A percentile compares a stretch with the other conserved stretches of the same genome.
phyloP scores from a whole-genome alignment of 2,888 invertebrate genomes.

The Desoria tigrina region DNA sequence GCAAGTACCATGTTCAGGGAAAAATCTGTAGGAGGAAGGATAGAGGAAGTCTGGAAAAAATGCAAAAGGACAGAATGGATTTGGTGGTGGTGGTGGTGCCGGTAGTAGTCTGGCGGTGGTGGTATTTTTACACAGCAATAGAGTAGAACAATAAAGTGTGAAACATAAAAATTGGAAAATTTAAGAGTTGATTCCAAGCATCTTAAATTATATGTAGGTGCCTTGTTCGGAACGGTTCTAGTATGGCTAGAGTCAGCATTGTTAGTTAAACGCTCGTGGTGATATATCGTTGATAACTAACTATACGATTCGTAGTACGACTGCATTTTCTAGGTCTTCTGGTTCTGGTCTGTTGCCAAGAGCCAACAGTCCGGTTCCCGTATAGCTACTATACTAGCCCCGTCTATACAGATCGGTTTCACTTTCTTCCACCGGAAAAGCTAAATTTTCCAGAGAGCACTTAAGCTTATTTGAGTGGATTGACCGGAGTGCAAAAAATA shows the following conservation, averaged over 20 bases:
- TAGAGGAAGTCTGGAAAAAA: too few species aligned
- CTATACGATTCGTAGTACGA: too few species aligned
- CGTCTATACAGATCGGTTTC: background rate
- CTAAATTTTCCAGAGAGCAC: constrained; percentile 10
- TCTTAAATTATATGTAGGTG: constrained; percentile 18
- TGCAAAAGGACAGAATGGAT: too few species aligned
- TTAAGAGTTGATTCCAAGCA: constrained; percentile 8
- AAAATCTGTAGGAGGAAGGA: too few species aligned
- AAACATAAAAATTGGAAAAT: constrained; percentile 8
- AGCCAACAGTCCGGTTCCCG: background rate
- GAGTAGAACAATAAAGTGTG: background rate
- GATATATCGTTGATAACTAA: too few species aligned
- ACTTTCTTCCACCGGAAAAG: constrained; percentile 16
- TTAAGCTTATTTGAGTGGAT: constrained; percentile 17
- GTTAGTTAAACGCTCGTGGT: too few species aligned
- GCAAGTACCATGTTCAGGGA: too few species aligned
- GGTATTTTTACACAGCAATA: too few species aligned
- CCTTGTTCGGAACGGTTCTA: background rate
- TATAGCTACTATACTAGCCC: too few species aligned
- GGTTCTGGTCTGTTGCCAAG: constrained; percentile 9
- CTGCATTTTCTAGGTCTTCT: background rate
- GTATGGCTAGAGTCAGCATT: background rate
- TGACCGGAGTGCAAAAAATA: background rate
- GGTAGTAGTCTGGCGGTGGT: too few species aligned
- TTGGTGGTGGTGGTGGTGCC: too few species aligned